Evolutionary conservation across 2,113 vertebrate species (phyloP), one percentile per base, ranked within the genome.

Genomic region (Embiotoca jacksoni): DNA sequence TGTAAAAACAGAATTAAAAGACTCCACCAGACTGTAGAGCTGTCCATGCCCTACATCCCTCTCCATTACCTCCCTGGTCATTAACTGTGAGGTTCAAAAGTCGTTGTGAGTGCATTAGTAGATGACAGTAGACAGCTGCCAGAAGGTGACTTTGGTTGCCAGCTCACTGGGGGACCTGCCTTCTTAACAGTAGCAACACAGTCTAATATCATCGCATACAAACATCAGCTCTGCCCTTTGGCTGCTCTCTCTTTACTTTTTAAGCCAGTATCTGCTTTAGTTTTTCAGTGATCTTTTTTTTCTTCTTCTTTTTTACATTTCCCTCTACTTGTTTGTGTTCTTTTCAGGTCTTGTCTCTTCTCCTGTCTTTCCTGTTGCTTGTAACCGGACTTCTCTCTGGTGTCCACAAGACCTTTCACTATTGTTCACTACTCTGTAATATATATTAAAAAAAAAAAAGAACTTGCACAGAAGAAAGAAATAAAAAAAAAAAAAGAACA

Each of bases 81-180:
- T 89, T 91, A 91, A 62, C 80, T 63, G 84, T 47, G 78, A 75
- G 83, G 88, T 88, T 84, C 81, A 87, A 50, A 78, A 89, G 86
- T 87, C 79, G 65, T 75, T 70, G 79, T 82, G 84, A 90, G 88
- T 88, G 86, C 82, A 88, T 92, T 91, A 90, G 86, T 74, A 82
- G 87, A 89, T 89, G 89, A 88, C 89, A 85, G 86, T 87, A 75
- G 76, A 85, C 89, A 91, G 86, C 86, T 92, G 90, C 86, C 81
- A 91, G 82, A 91, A 90, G 91, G 91, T 92, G 90, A 92, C 91
- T 89, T 91, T 92, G 90, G 75, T 81, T 83, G 77, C 88, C 84
- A 70, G 78, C 84, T 85, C 81, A 58, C 77, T 58, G 39, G 67
- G 83, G 78, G 72, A 86, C 72, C 63, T 60, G 77, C 69, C 73